Conservation (phyloP, 1,140 invertebrate genomes). For the Ceratina calcarata region DNA sequence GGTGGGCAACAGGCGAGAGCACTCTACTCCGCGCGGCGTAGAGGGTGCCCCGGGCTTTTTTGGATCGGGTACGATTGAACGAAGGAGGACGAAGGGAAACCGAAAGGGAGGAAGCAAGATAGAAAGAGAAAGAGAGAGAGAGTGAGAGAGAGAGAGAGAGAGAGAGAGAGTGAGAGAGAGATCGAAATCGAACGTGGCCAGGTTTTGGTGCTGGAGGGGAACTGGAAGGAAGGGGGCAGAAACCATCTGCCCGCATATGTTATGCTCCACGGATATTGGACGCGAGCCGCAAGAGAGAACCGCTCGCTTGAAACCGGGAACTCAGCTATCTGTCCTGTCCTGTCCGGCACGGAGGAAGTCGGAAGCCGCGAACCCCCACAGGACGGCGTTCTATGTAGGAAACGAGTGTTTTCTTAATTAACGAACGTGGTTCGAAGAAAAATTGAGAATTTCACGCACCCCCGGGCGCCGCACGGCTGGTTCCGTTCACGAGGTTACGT, state of each 20-base stretch:
- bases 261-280: slow-evolving; percentile 66
- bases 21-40: slow-evolving; percentile 48
- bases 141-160: slow-evolving; percentile 22
- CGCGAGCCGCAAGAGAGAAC: slow-evolving; percentile 64
- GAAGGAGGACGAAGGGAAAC: slow-evolving; percentile 38
- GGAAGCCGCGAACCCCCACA: slow-evolving; percentile 55
- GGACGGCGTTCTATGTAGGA: slow-evolving; percentile 31
- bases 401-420: slow-evolving; percentile 69
- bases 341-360: slow-evolving; percentile 62
- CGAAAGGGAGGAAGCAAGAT: slow-evolving; percentile 23
- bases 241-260: slow-evolving; percentile 76
- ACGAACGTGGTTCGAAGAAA: slow-evolving; percentile 46
- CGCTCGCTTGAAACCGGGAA: slow-evolving; percentile 63
- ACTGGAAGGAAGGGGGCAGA: slow-evolving; percentile 61
- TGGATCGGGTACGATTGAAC: slow-evolving; percentile 57
- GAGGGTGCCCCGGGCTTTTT: slow-evolving; percentile 70
- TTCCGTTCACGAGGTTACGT: not conserved
- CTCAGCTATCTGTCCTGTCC: slow-evolving; percentile 48
- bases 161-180: slow-evolving; percentile 17
- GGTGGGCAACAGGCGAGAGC: slow-evolving; percentile 66
- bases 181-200: slow-evolving; percentile 46
- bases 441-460: slow-evolving; percentile 29
- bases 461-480: no score
- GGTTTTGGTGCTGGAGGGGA: slow-evolving; percentile 22
- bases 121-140: slow-evolving; percentile 21